Conservation (phyloP, 2,113 vertebrate species). For the Chinchilla lanigera region DNA sequence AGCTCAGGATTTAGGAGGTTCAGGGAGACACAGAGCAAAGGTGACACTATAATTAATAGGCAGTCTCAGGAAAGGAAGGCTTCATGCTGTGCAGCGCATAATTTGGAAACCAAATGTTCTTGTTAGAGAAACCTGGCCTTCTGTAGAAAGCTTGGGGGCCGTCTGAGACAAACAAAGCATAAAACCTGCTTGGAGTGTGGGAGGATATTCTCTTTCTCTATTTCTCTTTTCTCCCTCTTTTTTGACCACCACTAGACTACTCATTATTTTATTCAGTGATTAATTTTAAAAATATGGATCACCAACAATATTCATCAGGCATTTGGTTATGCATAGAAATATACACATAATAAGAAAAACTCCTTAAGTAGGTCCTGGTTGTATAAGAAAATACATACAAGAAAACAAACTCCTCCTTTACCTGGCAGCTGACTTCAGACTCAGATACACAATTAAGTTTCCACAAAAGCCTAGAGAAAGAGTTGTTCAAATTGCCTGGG, state of each 20-base stretch:
- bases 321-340: neutral
- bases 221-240: neutral
- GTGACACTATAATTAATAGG: slow-evolving; percentile 57
- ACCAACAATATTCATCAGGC: slow-evolving; percentile 3
- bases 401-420: neutral
- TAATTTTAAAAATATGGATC: neutral
- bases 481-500: neutral
- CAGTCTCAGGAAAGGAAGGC: slow-evolving; percentile 66
- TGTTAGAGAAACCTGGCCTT: slow-evolving; percentile 22
- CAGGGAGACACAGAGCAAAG: slow-evolving; percentile 64
- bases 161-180: slow-evolving; percentile 44
- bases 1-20: slow-evolving; percentile 31
- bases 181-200: neutral
- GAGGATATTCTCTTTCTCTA: neutral
- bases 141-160: neutral
- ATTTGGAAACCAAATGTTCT: slow-evolving; percentile 66
- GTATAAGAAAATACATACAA: neutral
- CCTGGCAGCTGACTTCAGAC: neutral
- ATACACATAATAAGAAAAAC: slow-evolving; percentile 11
- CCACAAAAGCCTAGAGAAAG: neutral
- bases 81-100: slow-evolving; percentile 22
- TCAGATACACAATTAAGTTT: neutral
- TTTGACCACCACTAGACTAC: neutral
- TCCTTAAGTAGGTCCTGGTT: neutral
- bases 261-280: slow-evolving; percentile 1